Conservation (phyloP, 2,888 invertebrate genomes). For the Leucophenga maculata region DNA sequence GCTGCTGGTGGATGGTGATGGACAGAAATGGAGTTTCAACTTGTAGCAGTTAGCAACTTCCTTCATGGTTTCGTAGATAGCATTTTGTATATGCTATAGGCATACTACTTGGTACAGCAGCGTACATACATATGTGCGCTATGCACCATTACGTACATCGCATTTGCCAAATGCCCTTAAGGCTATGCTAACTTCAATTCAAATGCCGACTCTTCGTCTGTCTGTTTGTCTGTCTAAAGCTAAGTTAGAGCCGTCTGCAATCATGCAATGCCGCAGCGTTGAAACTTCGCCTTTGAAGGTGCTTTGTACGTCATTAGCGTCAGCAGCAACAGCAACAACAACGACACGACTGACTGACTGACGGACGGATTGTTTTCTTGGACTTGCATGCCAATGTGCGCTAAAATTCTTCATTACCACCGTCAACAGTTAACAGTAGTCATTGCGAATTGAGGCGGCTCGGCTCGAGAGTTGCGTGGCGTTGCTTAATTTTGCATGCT, state of each 20-base stretch:
- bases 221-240: neutral
- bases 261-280: neutral
- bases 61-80: no score
- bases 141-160: neutral
- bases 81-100: no score
- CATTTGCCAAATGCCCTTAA: constrained; percentile 1
- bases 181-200: neutral
- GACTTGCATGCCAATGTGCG: no score
- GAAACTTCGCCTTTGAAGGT: constrained; percentile 11
- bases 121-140: neutral
- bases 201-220: neutral
- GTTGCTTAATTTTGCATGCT: constrained; percentile 21
- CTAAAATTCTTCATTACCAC: no score
- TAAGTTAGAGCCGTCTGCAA: neutral
- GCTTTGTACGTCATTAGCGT: neutral
- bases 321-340: neutral
- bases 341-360: no score
- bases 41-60: neutral
- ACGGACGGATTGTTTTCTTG: no score
- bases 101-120: no score
- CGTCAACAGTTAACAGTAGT: no score
- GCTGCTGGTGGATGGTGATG: no score
- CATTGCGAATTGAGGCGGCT: no score
- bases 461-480: constrained; percentile 21
- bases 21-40: no score